phyloP scores from a whole-genome alignment of 2,888 invertebrate species.

The Pyrrhia umbra region DNA sequence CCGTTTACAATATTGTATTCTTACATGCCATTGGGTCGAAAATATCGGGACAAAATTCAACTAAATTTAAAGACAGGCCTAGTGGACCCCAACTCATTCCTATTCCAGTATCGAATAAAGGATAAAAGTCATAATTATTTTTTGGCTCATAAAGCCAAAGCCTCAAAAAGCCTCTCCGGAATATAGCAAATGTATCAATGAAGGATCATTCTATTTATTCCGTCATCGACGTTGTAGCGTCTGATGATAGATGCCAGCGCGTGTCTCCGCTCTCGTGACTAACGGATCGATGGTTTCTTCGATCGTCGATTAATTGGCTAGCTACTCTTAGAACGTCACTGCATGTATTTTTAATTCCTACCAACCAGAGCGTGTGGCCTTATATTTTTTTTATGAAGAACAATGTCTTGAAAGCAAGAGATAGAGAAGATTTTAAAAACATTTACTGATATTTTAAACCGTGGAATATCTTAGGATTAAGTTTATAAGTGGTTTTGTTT shows the following conservation, averaged over 20 bases:
- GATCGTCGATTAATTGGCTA: slow-evolving; percentile 77
- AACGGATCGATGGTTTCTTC: slow-evolving; percentile 60
- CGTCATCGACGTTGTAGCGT: slow-evolving; percentile 56
- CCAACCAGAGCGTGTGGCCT: slow-evolving; percentile 57
- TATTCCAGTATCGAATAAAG: too few species aligned
- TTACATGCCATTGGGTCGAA: too few species aligned
- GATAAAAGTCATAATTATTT: slow-evolving; percentile 19
- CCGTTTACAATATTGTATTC: too few species aligned
- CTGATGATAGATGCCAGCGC: slow-evolving; percentile 67
- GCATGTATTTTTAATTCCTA: slow-evolving; percentile 77
- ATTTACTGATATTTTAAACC: slow-evolving; percentile 8
- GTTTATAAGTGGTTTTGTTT: slow-evolving; percentile 21
- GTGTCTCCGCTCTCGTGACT: slow-evolving; percentile 67
- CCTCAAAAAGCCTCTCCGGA: slow-evolving; percentile 3
- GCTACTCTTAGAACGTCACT: slow-evolving; percentile 77
- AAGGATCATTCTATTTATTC: slow-evolving; percentile 58
- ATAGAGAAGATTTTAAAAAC: background rate
- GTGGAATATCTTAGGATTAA: slow-evolving; percentile 17
- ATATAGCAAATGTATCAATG: slow-evolving; percentile 29
- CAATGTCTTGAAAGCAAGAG: slow-evolving; percentile 14
- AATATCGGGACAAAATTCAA: background rate
- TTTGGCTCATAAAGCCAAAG: background rate
- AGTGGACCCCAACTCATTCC: too few species aligned
- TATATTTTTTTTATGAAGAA: slow-evolving; percentile 42
- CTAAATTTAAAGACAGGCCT: too few species aligned